A percentile compares a stretch with the other conserved stretches of the same genome.
Conservation (phyloP, 2,113 vertebrate species). For the Seriola rivoliana region DNA sequence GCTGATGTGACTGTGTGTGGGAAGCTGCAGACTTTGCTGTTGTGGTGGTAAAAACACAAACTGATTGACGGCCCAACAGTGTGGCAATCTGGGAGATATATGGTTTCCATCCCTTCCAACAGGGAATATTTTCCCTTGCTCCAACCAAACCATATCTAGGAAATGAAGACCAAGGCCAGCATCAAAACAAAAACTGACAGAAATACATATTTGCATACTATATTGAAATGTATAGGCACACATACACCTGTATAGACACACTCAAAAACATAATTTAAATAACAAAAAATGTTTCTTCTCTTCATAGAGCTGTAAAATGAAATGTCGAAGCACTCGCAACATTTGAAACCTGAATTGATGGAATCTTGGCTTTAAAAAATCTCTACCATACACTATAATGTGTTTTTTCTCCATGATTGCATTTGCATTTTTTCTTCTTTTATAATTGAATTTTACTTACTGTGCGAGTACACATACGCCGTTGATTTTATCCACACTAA, state of each 20-base stretch:
- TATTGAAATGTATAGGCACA: background rate
- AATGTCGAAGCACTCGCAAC: background rate
- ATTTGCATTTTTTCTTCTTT: constrained; percentile 9
- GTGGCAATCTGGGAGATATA: constrained; percentile 54
- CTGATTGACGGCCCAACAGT: constrained; percentile 55
- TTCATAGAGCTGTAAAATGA: background rate
- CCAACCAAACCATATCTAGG: background rate
- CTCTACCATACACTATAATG: background rate
- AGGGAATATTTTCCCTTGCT: background rate
- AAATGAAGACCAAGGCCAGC: constrained; percentile 5
- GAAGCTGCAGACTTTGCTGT: constrained; percentile 13
- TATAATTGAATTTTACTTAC: constrained; percentile 61
- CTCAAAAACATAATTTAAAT: constrained; percentile 22
- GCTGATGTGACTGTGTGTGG: constrained; percentile 43
- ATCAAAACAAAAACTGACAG: background rate
- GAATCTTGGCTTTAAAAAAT: constrained; percentile 16
- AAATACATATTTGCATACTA: background rate
- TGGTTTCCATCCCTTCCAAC: constrained; percentile 22
- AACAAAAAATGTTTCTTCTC: background rate
- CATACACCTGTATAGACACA: background rate
- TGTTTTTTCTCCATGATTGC: constrained; percentile 14
- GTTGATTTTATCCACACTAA: constrained; percentile 64
- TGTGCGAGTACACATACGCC: constrained; percentile 25
- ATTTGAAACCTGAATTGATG: constrained; percentile 20
- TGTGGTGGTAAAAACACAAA: constrained; percentile 26